Evolutionary conservation across 2,888 invertebrate genomes (phyloP), one percentile per base, ranked within the genome.

Genomic region (Nymphalis polychloros): DNA sequence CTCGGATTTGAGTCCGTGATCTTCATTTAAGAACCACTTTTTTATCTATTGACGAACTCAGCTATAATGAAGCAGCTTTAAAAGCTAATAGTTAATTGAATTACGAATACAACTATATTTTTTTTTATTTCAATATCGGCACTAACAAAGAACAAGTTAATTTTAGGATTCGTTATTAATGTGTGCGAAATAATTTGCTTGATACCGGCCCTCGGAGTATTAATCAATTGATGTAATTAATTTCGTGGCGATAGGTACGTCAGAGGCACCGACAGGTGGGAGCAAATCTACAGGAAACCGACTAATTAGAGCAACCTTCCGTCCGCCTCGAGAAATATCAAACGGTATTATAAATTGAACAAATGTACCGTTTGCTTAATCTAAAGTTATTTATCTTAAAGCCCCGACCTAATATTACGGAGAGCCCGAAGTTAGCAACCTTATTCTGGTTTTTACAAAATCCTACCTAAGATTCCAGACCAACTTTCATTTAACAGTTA

Each of bases 171-270:
- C 35, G 41, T 67, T 55, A 66, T 61, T 83, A 85, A 85, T 81
- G 78, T 71, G 49, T 77, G 83, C 84, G 75, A 84, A 85, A 86
- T 83, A 82, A 83, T 85, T 84, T 78, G 53, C 81, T 78, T 72
- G 71, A 77, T 78, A 48, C 79, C 72, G 76, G 76, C 76, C 78
- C 81, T 78, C 79, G 76, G 81, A 81, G 78, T 85, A 90, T 90
- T 89, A 90, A 90, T 90, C 89, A 90, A 89, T 86, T 82, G 80
- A 78, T 79, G 84, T 89, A 89, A 92, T 92, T 91, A 92, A 91
- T 92, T 87, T 84, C 78, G 81, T 82, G 85, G 57, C 57, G 86
- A 85, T 88, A 86, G 86, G 85, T 85, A 82, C 86, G 87, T 88
- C 90, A 88, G 82, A 69, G 79, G 78, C 90, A 90, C 80, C 76